A percentile compares a stretch with the other conserved stretches of the same genome.
These are phyloP conservation scores for Palaemon carinicauda DNA, from an alignment of 1,140 invertebrate genomes.

Conservation along the genomic window DNA sequence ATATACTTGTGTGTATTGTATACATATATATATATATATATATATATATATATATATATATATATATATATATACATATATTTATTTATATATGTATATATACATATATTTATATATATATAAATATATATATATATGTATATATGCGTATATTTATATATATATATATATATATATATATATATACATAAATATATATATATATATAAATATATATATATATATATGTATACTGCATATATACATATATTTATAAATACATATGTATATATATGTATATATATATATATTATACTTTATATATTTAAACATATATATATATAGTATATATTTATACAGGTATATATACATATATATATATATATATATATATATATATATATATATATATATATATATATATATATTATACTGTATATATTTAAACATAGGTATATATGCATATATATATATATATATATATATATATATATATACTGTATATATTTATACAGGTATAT, in stretches of 20 bases:
- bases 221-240: background rate
- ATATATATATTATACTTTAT: slow-evolving; percentile 4
- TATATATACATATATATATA: background rate
- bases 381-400: background rate
- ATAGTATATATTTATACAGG: too few species aligned
- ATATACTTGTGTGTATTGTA: too few species aligned
- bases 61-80: background rate
- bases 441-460: background rate
- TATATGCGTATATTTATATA: background rate
- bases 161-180: background rate
- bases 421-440: background rate
- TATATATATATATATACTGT: too few species aligned
- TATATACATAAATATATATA: background rate
- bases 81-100: background rate
- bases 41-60: background rate
- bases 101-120: background rate
- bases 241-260: background rate
- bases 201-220: background rate
- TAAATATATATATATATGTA: background rate
- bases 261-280: slow-evolving; percentile 11
- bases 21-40: too few species aligned
- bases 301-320: background rate
- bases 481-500: too few species aligned
- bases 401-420: too few species aligned
- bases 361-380: slow-evolving; percentile 18